Conservation (phyloP, 2,797 vertebrate species). For the Phyllotis vaccarum region DNA sequence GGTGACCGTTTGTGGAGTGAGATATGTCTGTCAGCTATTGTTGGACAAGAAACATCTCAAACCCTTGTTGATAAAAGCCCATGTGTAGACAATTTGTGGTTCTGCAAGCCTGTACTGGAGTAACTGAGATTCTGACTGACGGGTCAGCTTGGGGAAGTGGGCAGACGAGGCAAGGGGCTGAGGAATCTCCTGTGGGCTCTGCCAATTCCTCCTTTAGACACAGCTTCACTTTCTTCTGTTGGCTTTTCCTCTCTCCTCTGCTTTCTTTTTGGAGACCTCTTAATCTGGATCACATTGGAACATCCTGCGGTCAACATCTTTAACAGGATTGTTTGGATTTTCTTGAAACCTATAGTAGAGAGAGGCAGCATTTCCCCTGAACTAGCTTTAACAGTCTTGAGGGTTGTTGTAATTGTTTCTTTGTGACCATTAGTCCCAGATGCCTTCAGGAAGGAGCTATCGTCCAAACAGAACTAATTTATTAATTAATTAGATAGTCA, state of each 20-base stretch:
- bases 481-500: slow-evolving; percentile 72
- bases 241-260: slow-evolving; percentile 16
- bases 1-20: background rate
- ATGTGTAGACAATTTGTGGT: background rate
- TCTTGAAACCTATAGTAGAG: background rate
- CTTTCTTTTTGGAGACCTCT: slow-evolving; percentile 27
- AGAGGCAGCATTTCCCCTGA: slow-evolving; percentile 39
- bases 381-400: slow-evolving; percentile 44
- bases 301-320: background rate
- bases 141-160: background rate
- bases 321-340: background rate
- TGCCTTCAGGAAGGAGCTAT: slow-evolving; percentile 74
- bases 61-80: background rate
- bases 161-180: background rate
- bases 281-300: background rate
- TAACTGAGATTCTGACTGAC: background rate
- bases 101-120: background rate
- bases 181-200: background rate
- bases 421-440: slow-evolving; percentile 43
- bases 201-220: background rate
- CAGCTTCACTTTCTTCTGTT: background rate
- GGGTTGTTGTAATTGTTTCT: slow-evolving; percentile 36
- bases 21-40: background rate
- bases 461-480: slow-evolving; percentile 75
- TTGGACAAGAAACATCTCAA: background rate